These are phyloP conservation scores for Sogatella furcifera DNA, from an alignment of 1,140 invertebrate genomes.

Conservation along the genomic window DNA sequence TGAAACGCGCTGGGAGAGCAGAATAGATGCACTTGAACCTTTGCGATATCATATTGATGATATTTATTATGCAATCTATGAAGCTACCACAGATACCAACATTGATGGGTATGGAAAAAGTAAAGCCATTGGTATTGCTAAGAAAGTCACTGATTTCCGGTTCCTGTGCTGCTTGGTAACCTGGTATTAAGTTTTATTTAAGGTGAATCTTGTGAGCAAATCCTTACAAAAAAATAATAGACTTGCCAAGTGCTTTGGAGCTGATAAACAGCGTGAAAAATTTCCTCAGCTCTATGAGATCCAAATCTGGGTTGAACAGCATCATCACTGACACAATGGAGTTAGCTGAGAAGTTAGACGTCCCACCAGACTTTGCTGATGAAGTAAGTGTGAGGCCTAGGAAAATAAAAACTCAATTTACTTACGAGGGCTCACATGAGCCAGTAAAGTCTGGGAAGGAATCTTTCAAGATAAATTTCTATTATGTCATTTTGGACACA, in stretches of 20 bases:
- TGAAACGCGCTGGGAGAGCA: constrained; percentile 7
- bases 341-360: background rate
- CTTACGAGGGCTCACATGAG: background rate
- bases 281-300: background rate
- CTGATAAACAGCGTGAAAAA: background rate
- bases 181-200: background rate
- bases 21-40: constrained; percentile 6
- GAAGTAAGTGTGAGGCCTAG: background rate
- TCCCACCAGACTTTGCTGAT: background rate
- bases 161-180: background rate
- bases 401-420: background rate
- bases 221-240: background rate
- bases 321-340: background rate
- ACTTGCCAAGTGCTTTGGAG: background rate
- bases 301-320: background rate
- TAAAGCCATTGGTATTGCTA: background rate
- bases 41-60: background rate
- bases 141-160: background rate
- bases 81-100: background rate
- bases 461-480: background rate
- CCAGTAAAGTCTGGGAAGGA: background rate
- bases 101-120: background rate
- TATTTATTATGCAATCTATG: background rate
- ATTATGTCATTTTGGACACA: background rate
- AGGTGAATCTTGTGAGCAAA: background rate